Conservation (phyloP, 2,888 invertebrate genomes). For the Nephrotoma flavescens region DNA sequence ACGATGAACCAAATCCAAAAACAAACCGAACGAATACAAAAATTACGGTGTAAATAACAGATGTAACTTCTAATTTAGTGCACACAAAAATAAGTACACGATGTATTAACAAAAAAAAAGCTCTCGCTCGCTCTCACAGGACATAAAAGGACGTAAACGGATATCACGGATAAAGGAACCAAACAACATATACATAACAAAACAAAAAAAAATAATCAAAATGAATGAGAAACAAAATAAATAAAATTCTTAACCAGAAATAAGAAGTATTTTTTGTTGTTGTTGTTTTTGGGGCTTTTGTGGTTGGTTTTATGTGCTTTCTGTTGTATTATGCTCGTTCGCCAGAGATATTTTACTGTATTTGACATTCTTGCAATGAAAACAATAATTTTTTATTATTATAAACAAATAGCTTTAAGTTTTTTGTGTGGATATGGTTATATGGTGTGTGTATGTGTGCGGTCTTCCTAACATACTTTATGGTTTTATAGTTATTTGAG, state of each 20-base stretch:
- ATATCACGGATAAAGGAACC: background rate
- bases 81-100: conserved; percentile 1
- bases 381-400: conserved; percentile 5
- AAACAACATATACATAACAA: background rate
- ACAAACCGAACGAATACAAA: background rate
- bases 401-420: background rate
- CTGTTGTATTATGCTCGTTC: background rate
- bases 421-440: background rate
- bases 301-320: background rate
- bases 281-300: background rate
- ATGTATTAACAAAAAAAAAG: background rate
- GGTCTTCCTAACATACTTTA: background rate
- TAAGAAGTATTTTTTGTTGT: background rate
- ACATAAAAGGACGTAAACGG: conserved; percentile 1
- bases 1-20: background rate
- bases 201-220: conserved; percentile 1
- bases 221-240: conserved; percentile 3
- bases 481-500: background rate
- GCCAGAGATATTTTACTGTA: background rate
- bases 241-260: background rate
- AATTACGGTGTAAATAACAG: conserved; percentile 4
- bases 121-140: conserved; percentile 1
- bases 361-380: conserved; percentile 1
- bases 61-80: conserved; percentile 6
- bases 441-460: background rate